phyloP scores from a whole-genome alignment of 2,888 invertebrate species.

The Sinopyrophorus schimmeli region DNA sequence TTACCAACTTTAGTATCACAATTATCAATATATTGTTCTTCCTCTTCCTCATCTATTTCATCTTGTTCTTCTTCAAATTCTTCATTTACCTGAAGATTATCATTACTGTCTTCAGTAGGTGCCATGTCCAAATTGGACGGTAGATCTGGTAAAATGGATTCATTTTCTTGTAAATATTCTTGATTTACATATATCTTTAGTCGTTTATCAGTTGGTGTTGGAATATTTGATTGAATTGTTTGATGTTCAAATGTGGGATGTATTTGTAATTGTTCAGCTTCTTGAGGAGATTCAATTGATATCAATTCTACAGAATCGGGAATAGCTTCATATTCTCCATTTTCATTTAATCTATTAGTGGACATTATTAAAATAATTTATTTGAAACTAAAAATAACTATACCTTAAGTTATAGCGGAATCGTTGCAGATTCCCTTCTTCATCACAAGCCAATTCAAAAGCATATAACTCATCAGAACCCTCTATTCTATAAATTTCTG shows the following conservation, averaged over 20 bases:
- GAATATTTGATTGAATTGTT: no score
- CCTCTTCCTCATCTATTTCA: neutral
- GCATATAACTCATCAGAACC: slow-evolving; percentile 52
- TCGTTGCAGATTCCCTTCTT: slow-evolving; percentile 51
- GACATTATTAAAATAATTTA: no score
- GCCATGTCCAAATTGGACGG: neutral
- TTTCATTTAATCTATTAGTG: slow-evolving; percentile 50
- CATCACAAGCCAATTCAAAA: slow-evolving; percentile 50
- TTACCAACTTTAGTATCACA: no score
- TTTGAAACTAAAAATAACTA: no score
- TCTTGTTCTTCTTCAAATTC: neutral
- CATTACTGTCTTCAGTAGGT: neutral
- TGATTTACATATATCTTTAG: slow-evolving; percentile 1
- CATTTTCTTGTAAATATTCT: neutral
- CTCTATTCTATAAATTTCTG: slow-evolving; percentile 49
- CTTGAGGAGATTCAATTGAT: slow-evolving; percentile 42
- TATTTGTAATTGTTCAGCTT: no score
- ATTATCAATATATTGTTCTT: no score
- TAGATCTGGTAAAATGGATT: slow-evolving; percentile 5
- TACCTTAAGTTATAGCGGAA: slow-evolving; percentile 54
- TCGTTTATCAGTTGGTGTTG: neutral
- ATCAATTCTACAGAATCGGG: slow-evolving; percentile 51
- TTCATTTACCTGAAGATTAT: slow-evolving; percentile 5
- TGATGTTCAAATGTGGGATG: no score
- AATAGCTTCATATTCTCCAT: slow-evolving; percentile 52